phyloP scores from a whole-genome alignment of 2,113 vertebrate genomes.

The Monarcha castaneiventris region DNA sequence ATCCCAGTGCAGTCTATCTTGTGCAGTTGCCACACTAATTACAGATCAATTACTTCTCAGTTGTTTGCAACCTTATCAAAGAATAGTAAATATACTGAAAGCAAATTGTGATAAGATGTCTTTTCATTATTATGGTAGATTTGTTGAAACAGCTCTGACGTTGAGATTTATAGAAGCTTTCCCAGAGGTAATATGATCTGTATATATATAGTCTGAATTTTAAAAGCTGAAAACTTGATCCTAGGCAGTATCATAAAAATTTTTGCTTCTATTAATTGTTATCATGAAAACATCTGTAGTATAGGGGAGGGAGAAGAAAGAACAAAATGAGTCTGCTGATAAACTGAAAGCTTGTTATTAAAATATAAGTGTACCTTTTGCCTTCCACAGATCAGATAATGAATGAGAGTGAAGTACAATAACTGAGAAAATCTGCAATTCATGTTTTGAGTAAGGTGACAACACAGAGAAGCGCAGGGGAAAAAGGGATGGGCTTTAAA shows the following conservation, averaged over 20 bases:
- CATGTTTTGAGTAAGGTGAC: neutral
- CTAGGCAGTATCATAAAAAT: slow-evolving; percentile 14
- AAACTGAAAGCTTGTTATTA: slow-evolving; percentile 26
- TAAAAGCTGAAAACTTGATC: slow-evolving; percentile 56
- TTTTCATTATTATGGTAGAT: slow-evolving; percentile 78
- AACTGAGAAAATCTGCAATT: neutral
- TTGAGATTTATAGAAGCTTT: slow-evolving; percentile 72
- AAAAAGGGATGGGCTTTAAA: neutral
- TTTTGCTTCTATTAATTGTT: slow-evolving; percentile 58
- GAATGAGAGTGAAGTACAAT: slow-evolving; percentile 10
- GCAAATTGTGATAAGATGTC: slow-evolving; percentile 73
- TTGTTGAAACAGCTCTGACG: slow-evolving; percentile 75
- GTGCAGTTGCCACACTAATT: slow-evolving; percentile 76
- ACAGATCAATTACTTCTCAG: slow-evolving; percentile 81
- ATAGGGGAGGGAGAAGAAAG: neutral
- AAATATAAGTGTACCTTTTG: neutral
- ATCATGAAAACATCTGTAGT: neutral
- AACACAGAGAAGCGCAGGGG: neutral
- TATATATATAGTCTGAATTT: slow-evolving; percentile 55
- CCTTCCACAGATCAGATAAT: neutral
- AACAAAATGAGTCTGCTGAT: slow-evolving; percentile 1
- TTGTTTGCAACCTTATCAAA: slow-evolving; percentile 79
- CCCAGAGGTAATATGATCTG: slow-evolving; percentile 64
- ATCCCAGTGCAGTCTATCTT: slow-evolving; percentile 57
- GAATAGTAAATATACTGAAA: slow-evolving; percentile 77